These are phyloP conservation scores for Pseudococcus viburni DNA, from an alignment of 2,888 invertebrate species.

Conservation along the genomic window DNA sequence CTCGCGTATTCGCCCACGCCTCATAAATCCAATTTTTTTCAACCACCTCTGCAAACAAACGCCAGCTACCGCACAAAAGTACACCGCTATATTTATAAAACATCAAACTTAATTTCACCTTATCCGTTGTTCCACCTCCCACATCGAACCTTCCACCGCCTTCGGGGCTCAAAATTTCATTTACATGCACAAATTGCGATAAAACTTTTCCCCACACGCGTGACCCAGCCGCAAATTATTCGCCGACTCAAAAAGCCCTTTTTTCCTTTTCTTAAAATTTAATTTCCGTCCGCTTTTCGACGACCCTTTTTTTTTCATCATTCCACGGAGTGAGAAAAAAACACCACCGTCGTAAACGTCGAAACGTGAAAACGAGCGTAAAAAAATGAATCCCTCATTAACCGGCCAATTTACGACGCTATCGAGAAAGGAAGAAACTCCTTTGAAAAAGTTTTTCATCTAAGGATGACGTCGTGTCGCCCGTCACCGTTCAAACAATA, in stretches of 20 bases:
- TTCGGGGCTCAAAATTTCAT: neutral
- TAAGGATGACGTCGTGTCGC: neutral
- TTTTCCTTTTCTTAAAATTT: conserved; percentile 22
- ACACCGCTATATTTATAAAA: neutral
- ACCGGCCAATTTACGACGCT: conserved; percentile 1
- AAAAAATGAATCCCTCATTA: conserved; percentile 43
- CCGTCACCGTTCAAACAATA: conserved; percentile 3
- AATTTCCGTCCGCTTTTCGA: conserved; percentile 31
- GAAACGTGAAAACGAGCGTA: conserved; percentile 29
- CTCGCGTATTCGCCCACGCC: too few relatives aligned
- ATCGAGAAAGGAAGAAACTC: neutral
- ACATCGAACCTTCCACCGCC: conserved; percentile 2
- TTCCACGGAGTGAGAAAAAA: neutral
- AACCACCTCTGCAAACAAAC: too few relatives aligned
- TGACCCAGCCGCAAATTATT: conserved; percentile 7
- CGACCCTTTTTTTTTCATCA: neutral
- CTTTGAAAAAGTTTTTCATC: conserved; percentile 11
- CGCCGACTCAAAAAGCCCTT: neutral
- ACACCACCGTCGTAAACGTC: neutral
- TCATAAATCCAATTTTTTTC: too few relatives aligned
- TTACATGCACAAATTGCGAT: conserved; percentile 5
- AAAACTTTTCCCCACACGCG: conserved; percentile 4
- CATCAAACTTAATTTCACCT: conserved; percentile 12
- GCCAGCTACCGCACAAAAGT: neutral
- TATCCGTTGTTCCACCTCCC: neutral